Evolutionary conservation across 2,888 invertebrate species (phyloP), one percentile per base, ranked within the genome.

Genomic region (Megastigmus dorsalis): DNA sequence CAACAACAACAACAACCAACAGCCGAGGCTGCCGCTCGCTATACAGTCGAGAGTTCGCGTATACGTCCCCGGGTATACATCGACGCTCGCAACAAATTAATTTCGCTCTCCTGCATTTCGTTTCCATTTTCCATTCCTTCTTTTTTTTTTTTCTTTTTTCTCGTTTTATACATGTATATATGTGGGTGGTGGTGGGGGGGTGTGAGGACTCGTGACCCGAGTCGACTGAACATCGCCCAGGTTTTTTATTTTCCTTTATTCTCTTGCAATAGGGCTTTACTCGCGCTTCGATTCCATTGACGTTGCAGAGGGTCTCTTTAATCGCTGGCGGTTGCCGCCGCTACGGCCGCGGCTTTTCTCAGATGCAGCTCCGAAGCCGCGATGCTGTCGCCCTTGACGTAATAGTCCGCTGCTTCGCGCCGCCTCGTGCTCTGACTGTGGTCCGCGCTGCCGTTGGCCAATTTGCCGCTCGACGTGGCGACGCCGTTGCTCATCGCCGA

Each of bases 321-420:
- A 74, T 88, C 85, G 77, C 82, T 80, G 70, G 80, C 70, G 67
- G 80, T 54, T 9, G 73, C 70, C 7, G 71, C 75, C 7, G 75
- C 72, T 0, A 41, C 75, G 23, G 50, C 43, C 23, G 84, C 86
- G 9, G 88, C 79, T 70, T 86, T 88, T 78, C 87, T 79, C 45
- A 86, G 78, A 65, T 84, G 85, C 41, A 87, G 80, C 74, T 87
- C 87, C 73, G 83, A 82, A 18, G 85, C 84, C 23, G 87, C 86
- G 54, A 87, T 79, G 70, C 84, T 87, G 75, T 89, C 88, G 70
- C 89, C 90, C 81, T 90, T 90, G 66, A 90, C 87, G 79, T 90
- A 90, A 80, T 90, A 90, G 80, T 90, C 90, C 30, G 89, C 89
- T 13, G 89, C 89, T 80, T 88, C 88, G 79, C 85, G 85, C 81